Evolutionary conservation across 1,140 invertebrate species (phyloP), one percentile per base, ranked within the genome.

Genomic region (Atta colombica): DNA sequence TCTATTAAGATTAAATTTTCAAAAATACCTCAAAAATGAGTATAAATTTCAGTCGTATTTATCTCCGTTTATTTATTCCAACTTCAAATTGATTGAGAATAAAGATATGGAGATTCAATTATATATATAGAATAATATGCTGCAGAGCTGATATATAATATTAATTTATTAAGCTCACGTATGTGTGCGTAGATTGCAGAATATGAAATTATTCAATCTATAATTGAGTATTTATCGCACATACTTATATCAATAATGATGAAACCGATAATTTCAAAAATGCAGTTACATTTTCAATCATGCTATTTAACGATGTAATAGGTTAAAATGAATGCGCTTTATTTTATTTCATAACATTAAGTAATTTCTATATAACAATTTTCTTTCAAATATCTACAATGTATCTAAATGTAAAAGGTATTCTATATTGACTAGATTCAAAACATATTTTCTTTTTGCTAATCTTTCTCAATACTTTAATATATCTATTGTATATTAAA

Each of bases 331-430:
- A 89, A 87, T 31, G 39, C 8, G 61, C 53, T 66, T 80, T 31
- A 49, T 21, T 77, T 89, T 87, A 75, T 74, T 77, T 80, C 65
- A 81, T 88, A 91, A 82, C 84, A 74, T 66, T 77, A 35, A 85
- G 72, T 88, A 90, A 66, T 89, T 90, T 63, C 80, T 91, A 87
- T 82, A 28, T 82, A 91, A 91, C 87, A 91, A 91, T 81, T 88
- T 21, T 45, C 39, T 45, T 45, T 90, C 66, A 21, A 88, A 58
- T 90, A 90, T 90, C 89, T 90, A 90, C 89, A 90, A 75, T 75
- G 74, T 77, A 86, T 58, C 77, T 72, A 85, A 84, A 84, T 85
- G 71, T 90, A 87, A 60, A 71, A 90, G 78, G 65, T 89, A 88
- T 39, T 69, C 39, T 81, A 71, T 75, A 87, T 51, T 89, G 90